Base-by-base conservation (phyloP, 1,140 invertebrate species). In the Lethrus apterus region DNA sequence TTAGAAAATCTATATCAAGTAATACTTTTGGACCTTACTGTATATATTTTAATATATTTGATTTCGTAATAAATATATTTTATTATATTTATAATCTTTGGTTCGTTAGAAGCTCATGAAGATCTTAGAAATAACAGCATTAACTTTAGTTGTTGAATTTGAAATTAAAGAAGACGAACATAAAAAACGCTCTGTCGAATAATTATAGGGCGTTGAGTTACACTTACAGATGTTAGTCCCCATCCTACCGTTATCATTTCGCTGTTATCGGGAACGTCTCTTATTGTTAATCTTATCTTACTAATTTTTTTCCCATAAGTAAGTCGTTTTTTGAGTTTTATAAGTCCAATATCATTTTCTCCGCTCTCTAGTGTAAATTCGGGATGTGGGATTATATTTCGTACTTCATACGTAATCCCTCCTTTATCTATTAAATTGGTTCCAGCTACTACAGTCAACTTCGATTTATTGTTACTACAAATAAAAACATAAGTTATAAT, bases 291-390 rank as follows among this genome's bases (percentile, higher is more conserved):
- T 0, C 57, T 48, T 2, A 70, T 63, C 5, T 59, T 48, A 42
- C 62, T 58, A n/a, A 70, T 68, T 40, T 60, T 51, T 71, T 69
- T 65, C 23, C 63, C 67, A 13, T 70, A 70, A 14, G 57, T 59
- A 4, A 77, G 66, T 1, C 68, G 57, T 31, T 58, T 51, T 9
- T 68, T 64, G 11, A 79, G 57, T 19, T 64, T 60, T 10, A 79
- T 61, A 11, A 79, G 44, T 10, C 74, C 74, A 21, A 79, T 69
- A 51, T 79, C 77, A 56, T 74, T 71, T 2, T 21, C 14, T 19
- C 26, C 30, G 2, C 11, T 42, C 30, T 4, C 2, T 10, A 26
- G 15, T 8, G 17, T 2, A 10, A 17, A 42, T 17, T 3, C 2
- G 11, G 17, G 14, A 19, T 42, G 40, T 2, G 26, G 2, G 4